Conservation (phyloP, 2,888 invertebrate genomes). For the Aquatica leii region DNA sequence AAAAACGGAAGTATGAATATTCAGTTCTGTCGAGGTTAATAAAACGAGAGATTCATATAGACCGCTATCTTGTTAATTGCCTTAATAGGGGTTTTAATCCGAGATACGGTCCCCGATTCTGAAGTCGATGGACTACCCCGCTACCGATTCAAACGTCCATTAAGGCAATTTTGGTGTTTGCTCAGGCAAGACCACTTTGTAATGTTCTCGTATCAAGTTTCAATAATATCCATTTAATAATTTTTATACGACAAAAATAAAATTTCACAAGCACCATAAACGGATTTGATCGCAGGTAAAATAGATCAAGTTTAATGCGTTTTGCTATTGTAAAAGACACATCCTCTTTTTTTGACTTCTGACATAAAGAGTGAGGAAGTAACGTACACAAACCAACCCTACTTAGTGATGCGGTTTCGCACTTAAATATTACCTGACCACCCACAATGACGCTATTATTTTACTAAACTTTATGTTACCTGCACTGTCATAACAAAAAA, state of each 20-base stretch:
- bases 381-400: slow-evolving; percentile 43
- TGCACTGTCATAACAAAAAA: slow-evolving; percentile 8
- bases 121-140: slow-evolving; percentile 60
- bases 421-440: slow-evolving; percentile 38
- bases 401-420: slow-evolving; percentile 46
- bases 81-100: slow-evolving; percentile 56
- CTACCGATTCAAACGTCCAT: slow-evolving; percentile 52
- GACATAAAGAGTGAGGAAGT: slow-evolving; percentile 45
- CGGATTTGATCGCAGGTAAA: slow-evolving; percentile 17
- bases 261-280: neutral
- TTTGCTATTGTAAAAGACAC: slow-evolving; percentile 24
- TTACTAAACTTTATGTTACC: slow-evolving; percentile 3
- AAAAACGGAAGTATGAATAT: slow-evolving; percentile 2
- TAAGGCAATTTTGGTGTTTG: slow-evolving; percentile 59
- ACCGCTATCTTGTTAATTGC: slow-evolving; percentile 51
- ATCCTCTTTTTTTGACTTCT: slow-evolving; percentile 26
- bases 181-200: slow-evolving; percentile 52
- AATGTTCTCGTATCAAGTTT: slow-evolving; percentile 31
- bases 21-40: slow-evolving; percentile 22
- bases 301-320: slow-evolving; percentile 17
- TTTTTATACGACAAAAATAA: too few species aligned
- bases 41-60: slow-evolving; percentile 16
- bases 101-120: slow-evolving; percentile 43
- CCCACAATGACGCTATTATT: slow-evolving; percentile 24
- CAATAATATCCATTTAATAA: slow-evolving; percentile 7